phyloP scores from a whole-genome alignment of 2,888 invertebrate species.

The Andrena camellia region DNA sequence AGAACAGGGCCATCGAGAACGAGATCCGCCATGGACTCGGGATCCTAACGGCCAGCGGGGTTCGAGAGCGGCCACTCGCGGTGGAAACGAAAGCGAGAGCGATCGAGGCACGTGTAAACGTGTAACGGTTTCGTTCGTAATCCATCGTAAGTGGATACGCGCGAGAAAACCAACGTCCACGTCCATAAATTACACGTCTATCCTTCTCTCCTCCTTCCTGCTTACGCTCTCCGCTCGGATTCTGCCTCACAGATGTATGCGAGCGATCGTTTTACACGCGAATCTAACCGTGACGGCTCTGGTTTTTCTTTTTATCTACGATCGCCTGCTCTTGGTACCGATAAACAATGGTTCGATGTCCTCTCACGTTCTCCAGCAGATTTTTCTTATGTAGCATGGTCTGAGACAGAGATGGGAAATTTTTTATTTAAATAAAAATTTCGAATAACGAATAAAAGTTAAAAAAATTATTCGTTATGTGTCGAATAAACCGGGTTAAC shows the following conservation, averaged over 20 bases:
- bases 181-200: slow-evolving; percentile 47
- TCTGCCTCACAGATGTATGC: neutral
- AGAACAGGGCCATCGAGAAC: slow-evolving; percentile 4
- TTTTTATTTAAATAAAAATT: no score
- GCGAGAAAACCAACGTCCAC: slow-evolving; percentile 49
- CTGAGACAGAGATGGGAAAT: no score
- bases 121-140: slow-evolving; percentile 54
- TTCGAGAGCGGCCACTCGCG: slow-evolving; percentile 18
- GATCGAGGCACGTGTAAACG: slow-evolving; percentile 11
- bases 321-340: slow-evolving; percentile 1
- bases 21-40: neutral
- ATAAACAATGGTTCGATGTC: slow-evolving; percentile 1
- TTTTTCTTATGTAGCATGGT: neutral
- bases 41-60: slow-evolving; percentile 13
- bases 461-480: no score
- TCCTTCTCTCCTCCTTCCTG: slow-evolving; percentile 3
- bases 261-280: slow-evolving; percentile 13
- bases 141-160: slow-evolving; percentile 58
- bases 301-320: neutral
- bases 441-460: no score
- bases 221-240: slow-evolving; percentile 4
- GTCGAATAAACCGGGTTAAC: no score
- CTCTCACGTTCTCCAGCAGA: neutral
- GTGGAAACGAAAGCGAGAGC: slow-evolving; percentile 47
- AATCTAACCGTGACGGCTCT: slow-evolving; percentile 3